Evolutionary conservation across 2,113 vertebrate species (phyloP).

Genomic region (Herpailurus yagouaroundi): DNA sequence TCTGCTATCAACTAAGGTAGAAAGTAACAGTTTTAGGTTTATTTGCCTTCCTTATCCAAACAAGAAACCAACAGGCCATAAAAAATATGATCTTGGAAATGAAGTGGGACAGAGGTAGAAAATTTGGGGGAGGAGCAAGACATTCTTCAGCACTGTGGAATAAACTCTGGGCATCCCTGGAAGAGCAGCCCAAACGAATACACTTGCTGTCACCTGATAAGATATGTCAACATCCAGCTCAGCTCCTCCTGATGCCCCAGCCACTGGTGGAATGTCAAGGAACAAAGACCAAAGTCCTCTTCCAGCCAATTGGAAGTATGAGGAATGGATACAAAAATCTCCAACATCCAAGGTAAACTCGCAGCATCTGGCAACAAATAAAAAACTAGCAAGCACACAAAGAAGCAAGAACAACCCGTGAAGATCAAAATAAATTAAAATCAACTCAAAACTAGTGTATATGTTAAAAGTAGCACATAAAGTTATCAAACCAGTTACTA

Average conservation of each 20-base stretch:
- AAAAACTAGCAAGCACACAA: neutral
- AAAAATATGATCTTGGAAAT: neutral
- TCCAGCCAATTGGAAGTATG: neutral
- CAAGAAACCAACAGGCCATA: neutral
- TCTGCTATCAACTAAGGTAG: neutral
- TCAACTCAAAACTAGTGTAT: neutral
- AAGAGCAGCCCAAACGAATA: neutral
- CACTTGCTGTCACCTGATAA: neutral
- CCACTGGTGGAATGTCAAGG: neutral
- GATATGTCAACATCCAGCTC: neutral
- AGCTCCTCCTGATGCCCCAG: neutral
- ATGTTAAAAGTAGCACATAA: neutral
- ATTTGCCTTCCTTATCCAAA: slow-evolving; percentile 37
- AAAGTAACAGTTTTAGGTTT: neutral
- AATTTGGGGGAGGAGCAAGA: neutral
- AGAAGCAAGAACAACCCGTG: neutral
- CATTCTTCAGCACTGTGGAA: neutral
- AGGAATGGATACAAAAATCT: neutral
- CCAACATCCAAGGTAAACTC: neutral
- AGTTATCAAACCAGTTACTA: neutral
- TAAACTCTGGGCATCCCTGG: neutral
- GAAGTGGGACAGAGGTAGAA: neutral
- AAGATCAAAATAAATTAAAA: neutral
- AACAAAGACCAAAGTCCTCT: neutral
- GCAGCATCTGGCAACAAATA: neutral